These are phyloP conservation scores for Noturus placidus DNA, from an alignment of 2,113 vertebrate genomes.

Conservation along the genomic window DNA sequence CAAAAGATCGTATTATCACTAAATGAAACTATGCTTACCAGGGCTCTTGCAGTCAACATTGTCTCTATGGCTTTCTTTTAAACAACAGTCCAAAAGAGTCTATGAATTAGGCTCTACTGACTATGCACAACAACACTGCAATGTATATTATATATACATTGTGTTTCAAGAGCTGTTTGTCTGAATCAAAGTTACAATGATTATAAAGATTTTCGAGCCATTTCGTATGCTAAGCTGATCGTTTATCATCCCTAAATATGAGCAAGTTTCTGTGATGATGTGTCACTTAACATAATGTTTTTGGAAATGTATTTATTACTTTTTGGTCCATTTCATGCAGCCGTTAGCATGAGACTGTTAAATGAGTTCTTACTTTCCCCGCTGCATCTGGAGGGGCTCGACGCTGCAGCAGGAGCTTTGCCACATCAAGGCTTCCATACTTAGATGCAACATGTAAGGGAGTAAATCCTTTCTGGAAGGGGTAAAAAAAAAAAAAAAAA, in stretches of 20 bases:
- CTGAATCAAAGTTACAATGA: neutral
- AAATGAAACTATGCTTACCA: conserved; percentile 58
- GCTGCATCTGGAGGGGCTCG: conserved; percentile 83
- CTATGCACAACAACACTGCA: neutral
- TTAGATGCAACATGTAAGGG: conserved; percentile 94
- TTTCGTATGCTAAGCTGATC: neutral
- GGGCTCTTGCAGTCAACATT: conserved; percentile 55
- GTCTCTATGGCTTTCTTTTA: conserved; percentile 55
- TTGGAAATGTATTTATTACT: neutral
- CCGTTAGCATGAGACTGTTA: neutral
- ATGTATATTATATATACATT: neutral
- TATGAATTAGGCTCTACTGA: conserved; percentile 36
- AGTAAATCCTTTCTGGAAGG: conserved; percentile 95
- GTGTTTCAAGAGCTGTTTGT: neutral
- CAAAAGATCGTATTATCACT: conserved; percentile 35
- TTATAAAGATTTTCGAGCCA: neutral
- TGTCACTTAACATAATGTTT: neutral
- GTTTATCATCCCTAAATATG: neutral
- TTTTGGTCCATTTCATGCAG: neutral
- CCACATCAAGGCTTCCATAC: conserved; percentile 93
- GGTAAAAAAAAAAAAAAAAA: neutral
- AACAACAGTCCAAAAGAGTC: conserved; percentile 42
- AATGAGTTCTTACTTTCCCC: conserved; percentile 81
- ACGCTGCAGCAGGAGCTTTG: conserved; percentile 89
- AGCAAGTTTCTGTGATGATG: neutral